Evolutionary conservation across 2,113 vertebrate species (phyloP).

Genomic region (Corydoras sp.): DNA sequence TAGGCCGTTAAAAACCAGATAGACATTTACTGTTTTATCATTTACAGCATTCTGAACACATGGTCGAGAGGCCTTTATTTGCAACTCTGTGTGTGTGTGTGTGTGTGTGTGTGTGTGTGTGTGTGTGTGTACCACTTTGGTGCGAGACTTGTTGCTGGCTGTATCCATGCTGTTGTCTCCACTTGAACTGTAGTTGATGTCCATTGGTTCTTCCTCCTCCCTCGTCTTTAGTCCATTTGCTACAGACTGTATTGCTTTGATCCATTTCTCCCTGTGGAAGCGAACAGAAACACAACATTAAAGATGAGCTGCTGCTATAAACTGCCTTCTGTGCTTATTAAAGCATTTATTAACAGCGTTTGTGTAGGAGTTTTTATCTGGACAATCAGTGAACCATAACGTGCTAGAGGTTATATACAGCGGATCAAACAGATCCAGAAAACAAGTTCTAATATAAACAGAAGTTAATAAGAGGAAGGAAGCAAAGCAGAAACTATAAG

Average conservation of each 20-base stretch:
- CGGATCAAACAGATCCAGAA: too few species aligned
- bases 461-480: too few species aligned
- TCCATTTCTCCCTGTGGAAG: constrained; percentile 83
- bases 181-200: constrained; percentile 78
- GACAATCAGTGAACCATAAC: too few species aligned
- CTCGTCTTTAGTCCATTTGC: constrained; percentile 86
- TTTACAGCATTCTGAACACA: not conserved
- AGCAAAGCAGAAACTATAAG: too few species aligned
- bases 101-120: not conserved
- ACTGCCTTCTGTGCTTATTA: not conserved
- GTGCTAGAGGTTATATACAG: too few species aligned
- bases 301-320: not conserved
- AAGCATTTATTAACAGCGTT: too few species aligned
- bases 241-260: constrained; percentile 83
- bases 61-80: not conserved
- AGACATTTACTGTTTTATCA: too few species aligned
- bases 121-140: constrained; percentile 78
- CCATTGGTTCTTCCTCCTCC: constrained; percentile 75
- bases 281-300: not conserved
- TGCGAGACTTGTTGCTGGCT: constrained; percentile 71
- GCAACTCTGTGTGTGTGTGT: not conserved
- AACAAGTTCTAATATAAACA: too few species aligned
- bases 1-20: too few species aligned
- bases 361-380: too few species aligned
- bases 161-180: constrained; percentile 80